phyloP scores from a whole-genome alignment of 2,888 invertebrate species.

The Lochmaea crataegi region DNA sequence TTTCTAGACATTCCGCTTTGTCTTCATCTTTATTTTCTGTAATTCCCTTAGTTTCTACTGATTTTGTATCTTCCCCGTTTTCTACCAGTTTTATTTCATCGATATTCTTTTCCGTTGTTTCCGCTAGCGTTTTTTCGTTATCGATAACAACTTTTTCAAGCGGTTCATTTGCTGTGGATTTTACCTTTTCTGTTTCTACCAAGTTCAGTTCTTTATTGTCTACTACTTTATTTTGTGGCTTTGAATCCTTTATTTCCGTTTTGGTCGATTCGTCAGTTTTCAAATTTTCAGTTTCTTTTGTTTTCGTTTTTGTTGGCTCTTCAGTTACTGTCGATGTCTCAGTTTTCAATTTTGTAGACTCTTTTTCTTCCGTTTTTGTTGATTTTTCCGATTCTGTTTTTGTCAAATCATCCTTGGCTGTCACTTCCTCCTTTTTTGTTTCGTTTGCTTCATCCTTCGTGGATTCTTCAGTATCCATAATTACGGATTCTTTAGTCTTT shows the following conservation, averaged over 20 bases:
- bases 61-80: constrained; percentile 22
- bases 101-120: background rate
- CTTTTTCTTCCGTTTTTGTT: background rate
- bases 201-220: background rate
- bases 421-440: constrained; percentile 6
- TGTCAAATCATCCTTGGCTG: background rate
- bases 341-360: background rate
- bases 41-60: constrained; percentile 14
- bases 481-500: constrained; percentile 46
- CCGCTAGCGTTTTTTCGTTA: background rate
- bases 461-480: constrained; percentile 23
- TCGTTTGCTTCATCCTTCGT: constrained; percentile 4
- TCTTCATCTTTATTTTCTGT: constrained; percentile 26
- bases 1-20: constrained; percentile 55
- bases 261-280: background rate
- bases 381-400: constrained; percentile 1
- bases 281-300: background rate
- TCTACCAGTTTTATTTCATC: constrained; percentile 43
- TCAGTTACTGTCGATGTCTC: background rate
- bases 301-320: background rate
- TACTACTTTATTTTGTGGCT: constrained; percentile 11
- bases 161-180: background rate
- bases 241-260: constrained; percentile 20
- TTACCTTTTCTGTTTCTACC: constrained; percentile 8
- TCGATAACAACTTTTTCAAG: constrained; percentile 49